Conservation (phyloP, 2,113 vertebrate species). For the Candoia aspera region DNA sequence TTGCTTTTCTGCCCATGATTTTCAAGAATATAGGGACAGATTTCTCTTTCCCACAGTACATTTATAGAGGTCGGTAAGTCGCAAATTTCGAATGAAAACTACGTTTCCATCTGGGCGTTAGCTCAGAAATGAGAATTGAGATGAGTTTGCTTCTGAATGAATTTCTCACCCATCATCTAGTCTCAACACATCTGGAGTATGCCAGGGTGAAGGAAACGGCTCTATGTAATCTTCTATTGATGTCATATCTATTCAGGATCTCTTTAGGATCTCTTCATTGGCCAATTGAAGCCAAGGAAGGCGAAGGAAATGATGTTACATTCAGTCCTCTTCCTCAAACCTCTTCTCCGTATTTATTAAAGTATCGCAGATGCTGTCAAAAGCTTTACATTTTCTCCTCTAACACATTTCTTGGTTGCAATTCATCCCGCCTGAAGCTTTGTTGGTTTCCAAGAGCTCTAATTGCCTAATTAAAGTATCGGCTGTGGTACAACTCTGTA, state of each 20-base stretch:
- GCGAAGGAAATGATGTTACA: constrained; percentile 7
- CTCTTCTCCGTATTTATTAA: constrained; percentile 6
- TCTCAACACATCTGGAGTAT: no score
- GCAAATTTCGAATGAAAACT: no score
- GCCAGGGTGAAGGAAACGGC: no score
- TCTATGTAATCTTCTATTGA: no score
- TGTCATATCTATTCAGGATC: not conserved
- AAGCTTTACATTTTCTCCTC: constrained; percentile 40
- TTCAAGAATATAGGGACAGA: no score
- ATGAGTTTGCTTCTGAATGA: no score
- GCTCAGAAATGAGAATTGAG: no score
- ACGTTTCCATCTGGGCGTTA: no score
- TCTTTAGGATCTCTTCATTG: not conserved
- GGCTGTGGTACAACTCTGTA: constrained; percentile 30
- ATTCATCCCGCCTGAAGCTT: constrained; percentile 55
- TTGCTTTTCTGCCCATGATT: no score
- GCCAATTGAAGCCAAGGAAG: not conserved
- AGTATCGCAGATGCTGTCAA: constrained; percentile 36
- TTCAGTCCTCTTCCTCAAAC: not conserved
- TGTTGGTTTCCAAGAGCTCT: constrained; percentile 50
- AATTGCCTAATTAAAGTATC: constrained; percentile 66
- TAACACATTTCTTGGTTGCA: constrained; percentile 48
- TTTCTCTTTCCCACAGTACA: no score
- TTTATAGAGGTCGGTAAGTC: no score
- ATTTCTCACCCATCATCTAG: no score